Evolutionary conservation across 2,888 invertebrate species (phyloP).

Genomic region (Napeogenes sylphis): DNA sequence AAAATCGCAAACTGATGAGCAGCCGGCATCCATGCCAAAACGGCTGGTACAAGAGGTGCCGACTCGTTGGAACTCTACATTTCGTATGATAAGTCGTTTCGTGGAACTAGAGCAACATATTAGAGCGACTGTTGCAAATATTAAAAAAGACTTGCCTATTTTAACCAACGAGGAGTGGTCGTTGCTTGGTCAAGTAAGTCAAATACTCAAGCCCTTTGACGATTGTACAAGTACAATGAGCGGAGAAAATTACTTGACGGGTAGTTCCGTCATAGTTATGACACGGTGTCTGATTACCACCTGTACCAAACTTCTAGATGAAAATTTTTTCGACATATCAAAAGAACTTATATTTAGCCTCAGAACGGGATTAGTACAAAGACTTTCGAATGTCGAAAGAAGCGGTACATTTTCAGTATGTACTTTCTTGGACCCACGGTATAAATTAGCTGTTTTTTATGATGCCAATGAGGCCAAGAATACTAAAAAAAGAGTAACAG

Average conservation of each 20-base stretch:
- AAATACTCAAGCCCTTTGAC: constrained; percentile 36
- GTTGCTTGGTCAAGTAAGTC: constrained; percentile 21
- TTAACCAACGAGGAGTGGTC: constrained; percentile 32
- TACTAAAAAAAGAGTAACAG: constrained; percentile 22
- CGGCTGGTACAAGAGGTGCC: constrained; percentile 33
- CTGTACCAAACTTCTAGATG: constrained; percentile 22
- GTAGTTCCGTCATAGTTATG: constrained; percentile 33
- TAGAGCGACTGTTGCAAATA: constrained; percentile 24
- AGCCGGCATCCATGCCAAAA: constrained; percentile 21
- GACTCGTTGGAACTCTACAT: constrained; percentile 36
- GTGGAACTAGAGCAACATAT: constrained; percentile 30
- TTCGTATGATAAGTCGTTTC: constrained; percentile 33
- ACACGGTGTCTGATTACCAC: constrained; percentile 31
- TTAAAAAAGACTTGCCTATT: constrained; percentile 28
- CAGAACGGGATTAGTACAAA: constrained; percentile 18
- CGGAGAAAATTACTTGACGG: constrained; percentile 35
- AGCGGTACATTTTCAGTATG: constrained; percentile 28
- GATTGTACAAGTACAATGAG: constrained; percentile 32
- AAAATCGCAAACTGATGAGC: constrained; percentile 19
- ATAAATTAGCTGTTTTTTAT: constrained; percentile 26
- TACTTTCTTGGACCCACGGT: constrained; percentile 31
- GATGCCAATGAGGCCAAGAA: constrained; percentile 27
- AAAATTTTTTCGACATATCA: constrained; percentile 11
- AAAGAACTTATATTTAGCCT: constrained; percentile 12
- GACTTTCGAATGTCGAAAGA: constrained; percentile 24